Evolutionary conservation across 2,797 vertebrate species (phyloP).

Genomic region (Rallus crepitans): DNA sequence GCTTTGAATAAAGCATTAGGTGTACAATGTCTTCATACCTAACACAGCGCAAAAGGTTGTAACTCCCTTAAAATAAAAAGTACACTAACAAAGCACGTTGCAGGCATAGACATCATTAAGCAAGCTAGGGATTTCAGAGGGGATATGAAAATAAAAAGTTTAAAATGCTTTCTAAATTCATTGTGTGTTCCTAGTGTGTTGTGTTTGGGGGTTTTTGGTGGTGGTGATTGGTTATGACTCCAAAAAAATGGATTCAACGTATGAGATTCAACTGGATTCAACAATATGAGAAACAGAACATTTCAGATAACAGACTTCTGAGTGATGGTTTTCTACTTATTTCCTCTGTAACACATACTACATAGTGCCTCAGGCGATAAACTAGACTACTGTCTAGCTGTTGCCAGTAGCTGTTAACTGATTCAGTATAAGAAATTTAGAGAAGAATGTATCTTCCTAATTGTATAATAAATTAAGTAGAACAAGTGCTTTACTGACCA

Average conservation of each 20-base stretch:
- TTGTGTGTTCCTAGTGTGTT: not conserved
- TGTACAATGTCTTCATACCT: not conserved
- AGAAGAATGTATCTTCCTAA: not conserved
- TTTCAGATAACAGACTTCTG: not conserved
- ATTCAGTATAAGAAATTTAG: not conserved
- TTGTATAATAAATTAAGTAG: not conserved
- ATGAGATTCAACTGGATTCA: not conserved
- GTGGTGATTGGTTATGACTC: not conserved
- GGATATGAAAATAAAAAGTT: not conserved
- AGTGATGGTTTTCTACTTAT: not conserved
- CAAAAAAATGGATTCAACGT: not conserved
- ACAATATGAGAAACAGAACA: not conserved
- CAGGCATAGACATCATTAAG: not conserved
- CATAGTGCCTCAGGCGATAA: not conserved
- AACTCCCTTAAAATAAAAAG: not conserved
- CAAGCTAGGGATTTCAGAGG: not conserved
- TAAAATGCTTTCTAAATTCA: fast-evolving
- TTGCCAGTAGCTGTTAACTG: not conserved
- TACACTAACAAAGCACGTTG: not conserved
- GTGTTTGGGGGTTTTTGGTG: not conserved
- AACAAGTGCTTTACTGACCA: not conserved
- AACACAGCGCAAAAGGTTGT: not conserved
- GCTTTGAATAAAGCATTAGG: not conserved
- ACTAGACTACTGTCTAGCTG: not conserved
- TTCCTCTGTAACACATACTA: not conserved